Evolutionary conservation across 2,888 invertebrate genomes (phyloP).

Genomic region (Lithophane socia): DNA sequence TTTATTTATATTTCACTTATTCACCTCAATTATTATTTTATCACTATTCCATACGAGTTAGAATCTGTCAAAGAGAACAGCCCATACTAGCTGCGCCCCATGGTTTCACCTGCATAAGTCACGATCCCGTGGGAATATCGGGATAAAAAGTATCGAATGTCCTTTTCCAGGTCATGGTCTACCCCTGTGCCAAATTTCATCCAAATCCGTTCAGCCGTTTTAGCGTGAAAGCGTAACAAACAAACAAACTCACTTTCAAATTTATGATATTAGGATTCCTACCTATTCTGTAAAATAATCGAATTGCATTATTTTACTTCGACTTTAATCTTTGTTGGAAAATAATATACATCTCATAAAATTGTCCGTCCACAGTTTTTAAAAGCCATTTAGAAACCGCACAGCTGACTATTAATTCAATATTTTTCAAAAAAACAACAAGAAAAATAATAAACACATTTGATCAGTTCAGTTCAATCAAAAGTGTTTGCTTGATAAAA

Average conservation of each 20-base stretch:
- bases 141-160: no score
- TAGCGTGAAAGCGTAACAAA: no score
- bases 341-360: background rate
- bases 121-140: no score
- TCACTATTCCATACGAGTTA: background rate
- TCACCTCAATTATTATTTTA: background rate
- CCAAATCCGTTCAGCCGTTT: no score
- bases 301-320: background rate
- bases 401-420: background rate
- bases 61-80: background rate
- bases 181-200: no score
- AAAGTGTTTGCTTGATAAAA: slow-evolving; percentile 44
- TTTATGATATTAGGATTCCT: background rate
- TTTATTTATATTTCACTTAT: background rate
- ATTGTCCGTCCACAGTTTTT: background rate
- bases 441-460: no score
- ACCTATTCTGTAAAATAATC: background rate
- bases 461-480: slow-evolving; percentile 51
- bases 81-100: background rate
- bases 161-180: no score
- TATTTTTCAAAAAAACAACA: background rate
- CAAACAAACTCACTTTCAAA: no score
- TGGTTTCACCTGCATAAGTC: no score
- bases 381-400: background rate
- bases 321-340: background rate